Evolutionary conservation across 1,140 invertebrate species (phyloP), one percentile per base, ranked within the genome.

Genomic region (Diploscapter pachys): DNA sequence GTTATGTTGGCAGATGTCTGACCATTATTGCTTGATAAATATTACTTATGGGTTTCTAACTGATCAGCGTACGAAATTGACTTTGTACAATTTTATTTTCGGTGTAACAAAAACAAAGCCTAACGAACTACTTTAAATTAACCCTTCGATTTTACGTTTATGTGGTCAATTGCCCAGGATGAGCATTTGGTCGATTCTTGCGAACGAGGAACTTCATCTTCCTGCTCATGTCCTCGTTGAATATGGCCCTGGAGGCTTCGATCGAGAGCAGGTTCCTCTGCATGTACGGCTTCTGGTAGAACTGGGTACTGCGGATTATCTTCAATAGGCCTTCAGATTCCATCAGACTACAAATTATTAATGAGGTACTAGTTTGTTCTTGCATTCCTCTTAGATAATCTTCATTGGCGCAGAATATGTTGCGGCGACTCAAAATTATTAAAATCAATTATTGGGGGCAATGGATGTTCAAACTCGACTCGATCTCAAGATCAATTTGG

Each of bases 191-290:
- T 76, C 95, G 88, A 87, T 97, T 97, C 86, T 93, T 96, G 76
- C 93, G 89, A 82, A 96, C 88, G 0, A 97, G 89, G 89, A 98
- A 96, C 66, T 93, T 88, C 81, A 98, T 93, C 89, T 96, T 98
- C 63, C 94, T 90, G 73, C 90, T 88, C 95, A 99, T 98, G 80
- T 98, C 95, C 88, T 95, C 93, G 82, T 94, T 91, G 86, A 96
- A 98, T 74, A 98, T 92, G 1, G 93, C 89, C 88, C 93, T 94
- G 85, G 93, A 96, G 82, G 89, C 92, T 87, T 98, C 93, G 85
- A 91, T 96, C 85, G 95, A 95, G 0, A 97, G 84, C 70, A 95
- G 88, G 73, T 93, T 89, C 79, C 95, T 89, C 31, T 90, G 90
- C 89, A 93, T 90, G 80, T 89, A 93, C 48, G 95, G 95, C 86